phyloP scores from a whole-genome alignment of 2,113 vertebrate species.

The Anser cygnoides region DNA sequence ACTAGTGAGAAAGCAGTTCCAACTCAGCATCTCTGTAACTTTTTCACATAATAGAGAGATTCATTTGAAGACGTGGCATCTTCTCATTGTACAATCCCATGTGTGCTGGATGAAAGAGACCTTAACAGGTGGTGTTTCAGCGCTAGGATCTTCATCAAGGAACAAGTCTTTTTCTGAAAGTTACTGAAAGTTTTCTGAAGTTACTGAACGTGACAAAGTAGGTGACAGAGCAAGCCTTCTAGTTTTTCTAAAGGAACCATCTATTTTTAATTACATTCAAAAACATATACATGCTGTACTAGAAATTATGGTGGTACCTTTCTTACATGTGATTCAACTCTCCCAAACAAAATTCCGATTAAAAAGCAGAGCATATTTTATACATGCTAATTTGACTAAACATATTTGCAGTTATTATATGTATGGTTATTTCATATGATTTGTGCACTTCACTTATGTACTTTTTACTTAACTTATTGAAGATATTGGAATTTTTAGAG shows the following conservation, averaged over 20 bases:
- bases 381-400: neutral
- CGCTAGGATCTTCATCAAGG: neutral
- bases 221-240: neutral
- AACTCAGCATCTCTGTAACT: neutral
- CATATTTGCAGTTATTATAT: neutral
- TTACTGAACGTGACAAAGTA: too few species aligned
- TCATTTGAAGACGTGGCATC: neutral
- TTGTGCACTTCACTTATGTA: neutral
- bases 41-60: neutral
- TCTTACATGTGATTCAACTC: neutral
- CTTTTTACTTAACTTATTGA: neutral
- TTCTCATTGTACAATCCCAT: neutral
- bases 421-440: neutral
- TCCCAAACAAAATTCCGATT: neutral
- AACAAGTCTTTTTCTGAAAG: neutral
- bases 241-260: neutral
- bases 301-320: neutral
- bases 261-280: neutral
- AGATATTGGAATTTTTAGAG: neutral
- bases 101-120: neutral
- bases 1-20: neutral
- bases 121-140: neutral
- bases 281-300: neutral
- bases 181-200: too few species aligned
- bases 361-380: neutral